Evolutionary conservation across 1,140 invertebrate genomes (phyloP).

Genomic region (Diorhabda elongata): DNA sequence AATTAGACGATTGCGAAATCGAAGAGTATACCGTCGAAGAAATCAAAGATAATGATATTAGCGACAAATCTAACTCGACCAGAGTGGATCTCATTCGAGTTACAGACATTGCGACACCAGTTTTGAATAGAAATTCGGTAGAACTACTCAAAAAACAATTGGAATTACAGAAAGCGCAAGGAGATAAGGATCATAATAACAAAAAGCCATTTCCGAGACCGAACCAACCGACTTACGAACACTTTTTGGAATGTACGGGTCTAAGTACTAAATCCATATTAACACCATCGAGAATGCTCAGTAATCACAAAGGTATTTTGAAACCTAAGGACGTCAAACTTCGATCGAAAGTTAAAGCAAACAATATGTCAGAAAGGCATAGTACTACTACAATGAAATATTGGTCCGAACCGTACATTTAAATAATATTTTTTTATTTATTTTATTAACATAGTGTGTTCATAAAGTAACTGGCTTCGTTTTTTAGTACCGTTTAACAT

Average conservation of each 20-base stretch:
- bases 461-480: too few species aligned
- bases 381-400: constrained; percentile 40
- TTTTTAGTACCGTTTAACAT: too few species aligned
- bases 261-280: constrained; percentile 77
- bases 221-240: constrained; percentile 57
- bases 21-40: constrained; percentile 45
- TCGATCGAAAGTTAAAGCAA: constrained; percentile 49
- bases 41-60: constrained; percentile 28
- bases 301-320: constrained; percentile 70
- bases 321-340: constrained; percentile 75
- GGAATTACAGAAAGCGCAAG: constrained; percentile 30
- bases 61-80: constrained; percentile 17
- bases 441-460: not conserved
- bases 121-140: constrained; percentile 35
- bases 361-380: constrained; percentile 37
- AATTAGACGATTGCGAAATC: constrained; percentile 70
- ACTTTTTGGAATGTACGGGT: constrained; percentile 74
- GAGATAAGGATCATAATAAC: constrained; percentile 11
- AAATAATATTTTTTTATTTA: constrained; percentile 12
- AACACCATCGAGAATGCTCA: constrained; percentile 64
- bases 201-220: constrained; percentile 11
- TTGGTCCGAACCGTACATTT: constrained; percentile 46
- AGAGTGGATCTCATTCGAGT: constrained; percentile 35
- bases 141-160: constrained; percentile 41
- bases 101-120: constrained; percentile 28